These are phyloP conservation scores for Tetranychus truncatus DNA, from an alignment of 2,888 invertebrate species.

Conservation along the genomic window DNA sequence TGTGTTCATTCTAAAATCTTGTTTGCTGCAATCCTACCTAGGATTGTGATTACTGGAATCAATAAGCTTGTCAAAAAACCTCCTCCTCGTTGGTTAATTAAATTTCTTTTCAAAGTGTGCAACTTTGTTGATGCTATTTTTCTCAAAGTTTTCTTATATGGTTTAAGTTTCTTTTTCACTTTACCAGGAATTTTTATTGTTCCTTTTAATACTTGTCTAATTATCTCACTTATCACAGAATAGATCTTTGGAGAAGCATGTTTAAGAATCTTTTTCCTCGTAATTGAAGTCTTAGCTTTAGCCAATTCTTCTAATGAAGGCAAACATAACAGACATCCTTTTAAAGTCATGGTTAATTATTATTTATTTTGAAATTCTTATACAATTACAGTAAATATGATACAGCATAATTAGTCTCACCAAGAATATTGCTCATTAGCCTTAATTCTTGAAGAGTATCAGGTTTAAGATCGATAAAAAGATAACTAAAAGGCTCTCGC, in stretches of 20 bases:
- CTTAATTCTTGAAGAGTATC: not conserved
- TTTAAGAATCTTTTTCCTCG: not conserved
- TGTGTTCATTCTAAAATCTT: not conserved
- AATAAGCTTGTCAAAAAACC: not conserved
- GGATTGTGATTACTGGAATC: not conserved
- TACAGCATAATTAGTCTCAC: not conserved
- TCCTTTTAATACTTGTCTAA: not conserved
- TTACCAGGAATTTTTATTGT: not conserved
- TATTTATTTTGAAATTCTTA: not conserved
- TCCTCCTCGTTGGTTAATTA: not conserved
- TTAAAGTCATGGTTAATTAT: not conserved
- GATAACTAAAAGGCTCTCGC: not conserved
- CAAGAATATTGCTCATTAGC: not conserved
- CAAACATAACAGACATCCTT: not conserved
- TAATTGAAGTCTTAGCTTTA: not conserved
- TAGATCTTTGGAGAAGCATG: not conserved
- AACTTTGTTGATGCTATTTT: not conserved
- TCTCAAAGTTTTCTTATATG: not conserved
- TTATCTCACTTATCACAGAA: not conserved
- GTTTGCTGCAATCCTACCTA: not conserved
- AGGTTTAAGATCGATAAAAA: conserved; percentile 6
- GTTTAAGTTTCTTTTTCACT: not conserved
- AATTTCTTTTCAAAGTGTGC: not conserved
- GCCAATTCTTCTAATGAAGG: not conserved
- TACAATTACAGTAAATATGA: not conserved